Conservation (phyloP, 1,140 invertebrate species). For the Procambarus clarkii region DNA sequence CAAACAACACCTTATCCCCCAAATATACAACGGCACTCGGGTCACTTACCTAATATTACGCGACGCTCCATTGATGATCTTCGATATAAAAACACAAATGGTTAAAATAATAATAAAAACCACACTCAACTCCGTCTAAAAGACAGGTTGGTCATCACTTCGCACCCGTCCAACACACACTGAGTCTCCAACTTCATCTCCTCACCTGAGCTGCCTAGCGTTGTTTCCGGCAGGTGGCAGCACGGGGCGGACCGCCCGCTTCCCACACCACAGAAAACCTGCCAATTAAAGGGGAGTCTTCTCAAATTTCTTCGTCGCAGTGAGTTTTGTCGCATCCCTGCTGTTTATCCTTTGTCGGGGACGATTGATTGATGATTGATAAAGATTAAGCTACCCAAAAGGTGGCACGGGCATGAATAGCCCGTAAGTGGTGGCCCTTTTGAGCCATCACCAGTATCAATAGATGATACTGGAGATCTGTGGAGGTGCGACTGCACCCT, state of each 20-base stretch:
- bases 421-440: too few relatives aligned
- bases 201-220: conserved; percentile 3
- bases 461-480: too few relatives aligned
- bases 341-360: not conserved
- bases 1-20: not conserved
- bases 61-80: conserved; percentile 3
- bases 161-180: not conserved
- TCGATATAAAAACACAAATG: not conserved
- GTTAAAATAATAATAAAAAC: conserved; percentile 2
- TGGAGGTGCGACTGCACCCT: too few relatives aligned
- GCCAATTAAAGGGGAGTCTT: not conserved
- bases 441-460: too few relatives aligned
- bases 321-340: not conserved
- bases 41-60: not conserved
- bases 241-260: not conserved
- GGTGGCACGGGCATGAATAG: too few relatives aligned
- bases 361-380: too few relatives aligned
- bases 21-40: not conserved
- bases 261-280: not conserved
- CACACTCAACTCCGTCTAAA: not conserved
- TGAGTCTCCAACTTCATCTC: not conserved
- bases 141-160: not conserved
- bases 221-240: conserved; percentile 6
- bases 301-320: not conserved
- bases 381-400: too few relatives aligned